Conservation (phyloP, 2,113 vertebrate genomes). For the Aspiorhynchus laticeps region DNA sequence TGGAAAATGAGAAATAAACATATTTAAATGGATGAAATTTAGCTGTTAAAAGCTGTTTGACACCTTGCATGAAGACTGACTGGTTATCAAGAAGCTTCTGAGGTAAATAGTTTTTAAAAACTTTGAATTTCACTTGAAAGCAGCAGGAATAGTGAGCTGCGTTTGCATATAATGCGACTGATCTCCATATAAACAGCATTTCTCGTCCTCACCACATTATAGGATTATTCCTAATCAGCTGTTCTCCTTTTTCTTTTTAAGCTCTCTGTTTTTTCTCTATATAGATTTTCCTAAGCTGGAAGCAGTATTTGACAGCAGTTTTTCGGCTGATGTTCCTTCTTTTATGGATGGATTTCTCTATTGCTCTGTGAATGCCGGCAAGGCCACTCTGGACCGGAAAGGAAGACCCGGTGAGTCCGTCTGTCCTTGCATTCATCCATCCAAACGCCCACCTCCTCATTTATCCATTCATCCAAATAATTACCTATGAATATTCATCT, state of each 20-base stretch:
- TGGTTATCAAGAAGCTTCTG: constrained; percentile 40
- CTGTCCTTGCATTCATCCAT: neutral
- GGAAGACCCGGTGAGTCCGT: constrained; percentile 84
- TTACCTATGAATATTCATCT: constrained; percentile 31
- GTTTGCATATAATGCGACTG: constrained; percentile 50
- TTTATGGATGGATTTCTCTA: constrained; percentile 94
- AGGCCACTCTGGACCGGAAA: constrained; percentile 81
- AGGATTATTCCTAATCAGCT: constrained; percentile 56
- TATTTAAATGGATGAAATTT: constrained; percentile 9
- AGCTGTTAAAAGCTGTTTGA: neutral
- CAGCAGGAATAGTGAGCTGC: constrained; percentile 21
- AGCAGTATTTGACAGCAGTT: constrained; percentile 72
- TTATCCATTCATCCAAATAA: constrained; percentile 2
- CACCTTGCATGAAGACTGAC: constrained; percentile 9
- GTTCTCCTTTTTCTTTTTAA: constrained; percentile 25
- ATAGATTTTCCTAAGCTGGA: constrained; percentile 87
- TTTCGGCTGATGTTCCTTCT: constrained; percentile 70
- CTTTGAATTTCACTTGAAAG: constrained; percentile 42
- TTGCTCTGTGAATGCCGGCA: constrained; percentile 77
- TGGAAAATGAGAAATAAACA: constrained; percentile 29
- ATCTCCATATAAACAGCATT: constrained; percentile 44
- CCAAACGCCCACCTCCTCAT: neutral
- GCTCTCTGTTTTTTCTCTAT: constrained; percentile 23
- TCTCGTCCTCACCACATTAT: constrained; percentile 38
- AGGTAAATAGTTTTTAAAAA: constrained; percentile 39